A percentile compares a stretch with the other conserved stretches of the same genome.
Evolutionary conservation across 1,140 invertebrate species (phyloP).

Genomic region (Achroia grisella): DNA sequence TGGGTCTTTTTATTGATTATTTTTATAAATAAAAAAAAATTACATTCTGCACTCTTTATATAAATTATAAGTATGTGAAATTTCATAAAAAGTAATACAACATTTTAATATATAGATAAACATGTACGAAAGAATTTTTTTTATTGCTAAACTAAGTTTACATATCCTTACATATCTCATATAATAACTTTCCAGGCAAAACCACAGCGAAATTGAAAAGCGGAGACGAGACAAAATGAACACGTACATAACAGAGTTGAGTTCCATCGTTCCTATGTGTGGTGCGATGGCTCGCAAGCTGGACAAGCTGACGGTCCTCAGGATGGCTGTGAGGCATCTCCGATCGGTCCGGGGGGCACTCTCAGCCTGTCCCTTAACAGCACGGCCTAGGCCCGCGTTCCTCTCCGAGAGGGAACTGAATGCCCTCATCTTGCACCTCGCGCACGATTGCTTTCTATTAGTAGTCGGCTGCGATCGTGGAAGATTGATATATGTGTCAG

Average conservation of each 20-base stretch:
- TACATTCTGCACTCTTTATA: too few species aligned
- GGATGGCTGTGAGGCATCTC: slow-evolving; percentile 96
- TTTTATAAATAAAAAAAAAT: too few species aligned
- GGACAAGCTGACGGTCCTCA: slow-evolving; percentile 93
- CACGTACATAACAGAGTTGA: slow-evolving; percentile 93
- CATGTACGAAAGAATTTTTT: too few species aligned
- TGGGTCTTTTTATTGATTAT: too few species aligned
- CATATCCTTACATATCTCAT: too few species aligned
- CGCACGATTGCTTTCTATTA: slow-evolving; percentile 94
- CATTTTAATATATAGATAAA: too few species aligned
- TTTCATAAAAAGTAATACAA: too few species aligned
- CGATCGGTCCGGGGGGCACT: slow-evolving; percentile 60
- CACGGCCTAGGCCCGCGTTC: slow-evolving; percentile 85
- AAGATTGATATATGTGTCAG: slow-evolving; percentile 91
- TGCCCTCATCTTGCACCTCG: slow-evolving; percentile 84
- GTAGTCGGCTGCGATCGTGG: slow-evolving; percentile 95
- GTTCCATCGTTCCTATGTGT: slow-evolving; percentile 94
- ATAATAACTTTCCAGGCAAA: slow-evolving; percentile 78
- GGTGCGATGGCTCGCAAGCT: slow-evolving; percentile 93
- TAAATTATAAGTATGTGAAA: too few species aligned
- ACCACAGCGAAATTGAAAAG: slow-evolving; percentile 98
- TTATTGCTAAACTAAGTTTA: too few species aligned
- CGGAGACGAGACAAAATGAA: slow-evolving; percentile 96
- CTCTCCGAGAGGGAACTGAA: slow-evolving; percentile 93
- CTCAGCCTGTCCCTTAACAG: slow-evolving; percentile 40